Evolutionary conservation across 2,888 invertebrate species (phyloP), one percentile per base, ranked within the genome.

Genomic region (Cacoxenus indagator): DNA sequence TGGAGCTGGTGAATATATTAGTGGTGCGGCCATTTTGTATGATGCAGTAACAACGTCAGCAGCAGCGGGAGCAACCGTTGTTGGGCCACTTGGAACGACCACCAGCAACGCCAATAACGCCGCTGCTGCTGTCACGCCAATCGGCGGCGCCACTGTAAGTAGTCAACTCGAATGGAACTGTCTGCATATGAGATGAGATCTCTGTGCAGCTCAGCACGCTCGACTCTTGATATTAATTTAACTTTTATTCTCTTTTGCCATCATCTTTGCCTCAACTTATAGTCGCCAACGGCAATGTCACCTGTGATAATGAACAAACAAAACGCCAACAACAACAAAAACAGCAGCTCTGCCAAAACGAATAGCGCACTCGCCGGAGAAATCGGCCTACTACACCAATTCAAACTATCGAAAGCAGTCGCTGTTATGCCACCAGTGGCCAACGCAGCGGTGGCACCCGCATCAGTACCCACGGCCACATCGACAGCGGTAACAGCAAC

Each of bases 61-160:
- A 27, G 54, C 70, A 48, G 54, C 67, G 59, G 69, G 69, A n/a
- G n/a, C 68, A 85, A 84, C 46, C 85, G 86, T 72, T 84, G 31
- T 31, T 31, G 31, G 31, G 6, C 5, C 9, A 9, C 31, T 31
- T 31, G 31, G 6, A 31, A 31, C 31, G 9, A 31, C 5, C 9
- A 31, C 31, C 6, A 5, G 31, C 31, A 9, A 9, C 31, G 5
- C 9, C 6, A 31, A 31, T 19, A 48, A 82, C 68, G 85, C 43
- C 17, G 61, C 87, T 74, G 82, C 74, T 76, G 89, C 89, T 72
- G 81, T 89, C 70, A 89, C 89, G 70, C 89, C 90, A 77, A 81
- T 86, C 71, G 84, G 84, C 75, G 84, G 78, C 74, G 81, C 85
- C 76, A 84, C 81, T 78, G 87, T 87, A 82, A 86, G 86, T 84